These are phyloP conservation scores for Xiphophorus birchmanni DNA, from an alignment of 2,797 vertebrate genomes.

Conservation along the genomic window DNA sequence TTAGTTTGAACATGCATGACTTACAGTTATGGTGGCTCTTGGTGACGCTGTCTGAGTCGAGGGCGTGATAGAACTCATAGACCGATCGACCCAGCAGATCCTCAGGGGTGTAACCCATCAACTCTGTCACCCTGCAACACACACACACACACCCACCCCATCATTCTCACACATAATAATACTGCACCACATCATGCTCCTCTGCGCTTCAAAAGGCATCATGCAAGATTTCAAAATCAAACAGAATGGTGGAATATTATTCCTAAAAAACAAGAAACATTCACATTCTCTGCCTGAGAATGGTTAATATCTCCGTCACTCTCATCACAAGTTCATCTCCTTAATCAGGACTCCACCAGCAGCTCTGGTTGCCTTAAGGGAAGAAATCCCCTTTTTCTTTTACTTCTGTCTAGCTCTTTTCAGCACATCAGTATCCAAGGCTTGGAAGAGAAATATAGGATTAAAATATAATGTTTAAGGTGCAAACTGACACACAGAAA, in stretches of 20 bases:
- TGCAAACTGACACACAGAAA: not conserved
- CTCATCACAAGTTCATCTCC: constrained; percentile 38
- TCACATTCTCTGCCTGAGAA: constrained; percentile 42
- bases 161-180: not conserved
- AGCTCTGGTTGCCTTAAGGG: constrained; percentile 6
- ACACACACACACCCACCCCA: constrained; percentile 29
- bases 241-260: constrained; percentile 13
- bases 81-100: constrained; percentile 94
- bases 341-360: constrained; percentile 36
- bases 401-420: constrained; percentile 14
- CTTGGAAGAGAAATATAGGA: not conserved
- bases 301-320: constrained; percentile 43
- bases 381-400: constrained; percentile 17
- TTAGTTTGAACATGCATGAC: constrained; percentile 50
- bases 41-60: constrained; percentile 92
- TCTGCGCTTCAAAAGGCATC: constrained; percentile 49
- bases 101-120: constrained; percentile 94
- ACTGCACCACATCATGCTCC: not conserved
- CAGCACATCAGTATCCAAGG: not conserved
- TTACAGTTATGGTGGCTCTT: constrained; percentile 97
- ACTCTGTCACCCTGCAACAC: constrained; percentile 87
- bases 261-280: constrained; percentile 40
- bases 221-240: constrained; percentile 30
- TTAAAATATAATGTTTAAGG: constrained; percentile 9
- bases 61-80: constrained; percentile 94